A percentile compares a stretch with the other conserved stretches of the same genome.
Conservation (phyloP, 2,888 invertebrate species). For the Serripes groenlandicus region DNA sequence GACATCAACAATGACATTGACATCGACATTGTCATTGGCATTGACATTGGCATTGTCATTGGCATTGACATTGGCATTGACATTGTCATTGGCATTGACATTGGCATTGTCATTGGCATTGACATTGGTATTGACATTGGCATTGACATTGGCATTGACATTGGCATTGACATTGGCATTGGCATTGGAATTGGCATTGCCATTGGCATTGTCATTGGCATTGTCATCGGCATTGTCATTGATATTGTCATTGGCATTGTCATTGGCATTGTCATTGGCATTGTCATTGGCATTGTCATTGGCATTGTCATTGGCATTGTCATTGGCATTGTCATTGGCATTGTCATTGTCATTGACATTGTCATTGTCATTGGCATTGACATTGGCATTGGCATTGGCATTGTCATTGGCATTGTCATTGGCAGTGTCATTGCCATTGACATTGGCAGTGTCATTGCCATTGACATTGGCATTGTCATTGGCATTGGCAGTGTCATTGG, state of each 20-base stretch:
- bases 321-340: not conserved
- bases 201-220: not conserved
- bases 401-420: not conserved
- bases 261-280: not conserved
- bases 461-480: not conserved
- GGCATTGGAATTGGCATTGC: too few relatives aligned
- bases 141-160: too few relatives aligned
- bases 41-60: too few relatives aligned
- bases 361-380: not conserved
- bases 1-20: too few relatives aligned
- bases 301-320: not conserved
- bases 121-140: too few relatives aligned
- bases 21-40: too few relatives aligned
- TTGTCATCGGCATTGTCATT: not conserved
- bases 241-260: conserved; percentile 1
- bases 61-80: too few relatives aligned
- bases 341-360: not conserved
- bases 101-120: too few relatives aligned
- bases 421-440: not conserved
- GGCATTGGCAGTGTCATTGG: not conserved
- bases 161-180: too few relatives aligned
- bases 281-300: not conserved
- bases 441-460: not conserved
- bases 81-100: too few relatives aligned
- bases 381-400: not conserved